Base-by-base conservation (phyloP, 2,797 vertebrate species). In the Rhynchonycteris naso region DNA sequence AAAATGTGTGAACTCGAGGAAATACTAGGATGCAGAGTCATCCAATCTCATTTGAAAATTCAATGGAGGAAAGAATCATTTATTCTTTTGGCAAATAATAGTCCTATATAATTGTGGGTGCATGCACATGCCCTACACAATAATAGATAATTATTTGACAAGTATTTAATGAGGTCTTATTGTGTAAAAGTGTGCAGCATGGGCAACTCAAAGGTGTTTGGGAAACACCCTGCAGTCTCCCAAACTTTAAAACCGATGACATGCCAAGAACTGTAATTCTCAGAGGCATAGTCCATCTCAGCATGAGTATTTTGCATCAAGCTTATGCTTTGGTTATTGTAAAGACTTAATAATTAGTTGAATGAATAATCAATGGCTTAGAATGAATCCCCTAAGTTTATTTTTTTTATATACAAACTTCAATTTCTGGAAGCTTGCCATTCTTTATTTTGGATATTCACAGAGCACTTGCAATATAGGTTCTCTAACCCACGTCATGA, bases 1-100 rank as follows among this genome's bases (percentile, higher is more conserved):
- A 54, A 87, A 96, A 92, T 69, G 75, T 90, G 54, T 92, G 83
- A 97, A 90, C n/a, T 59, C 1, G 8, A 95, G 68, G 79, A 96
- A 91, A 88, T 74, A 68, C 11, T 26, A 76, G 61, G 74, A 89
- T 7, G 4, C 30, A 65, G 35, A 89, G 47, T 78, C 68, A 94
- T 76, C 61, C 56, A 54, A 61, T 38, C 30, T 7, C 24, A 59
- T 88, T 96, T 91, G 28, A 88, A 96, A 93, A 75, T 74, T 85
- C 43, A 33, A n/a, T 9, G 82, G 56, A 92, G 11, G 24, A 87
- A 93, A 86, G 30, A 68, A 16, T 69, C 47, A 16, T 54, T 76
- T n/a, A 81, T 69, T 86, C 24, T 71, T 87, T 66, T 58, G 19
- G 35, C 28, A 95, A 93, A 94, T 54, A 74, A 71, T 52, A 81